Evolutionary conservation across 2,888 invertebrate genomes (phyloP), one percentile per base, ranked within the genome.

Genomic region (Altica lythri): DNA sequence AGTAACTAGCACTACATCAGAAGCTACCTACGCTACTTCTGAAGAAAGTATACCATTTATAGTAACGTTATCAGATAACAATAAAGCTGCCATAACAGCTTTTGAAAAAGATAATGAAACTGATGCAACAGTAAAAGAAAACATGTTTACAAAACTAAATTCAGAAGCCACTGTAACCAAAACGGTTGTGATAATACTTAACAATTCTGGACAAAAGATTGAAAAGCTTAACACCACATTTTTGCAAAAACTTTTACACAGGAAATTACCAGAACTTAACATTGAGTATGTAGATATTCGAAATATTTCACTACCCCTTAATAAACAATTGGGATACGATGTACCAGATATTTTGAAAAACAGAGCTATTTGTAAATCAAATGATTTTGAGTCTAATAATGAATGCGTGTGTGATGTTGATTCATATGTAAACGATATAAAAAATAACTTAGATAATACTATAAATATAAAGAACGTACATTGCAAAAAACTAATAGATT

Each of bases 351-450:
- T 35, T 18, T 30, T 49, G 8, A 40, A 51, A 19, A 29, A 50
- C 19, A 19, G 50, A n/a, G 37, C 38, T 35, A 6, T 42, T 2
- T 72, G 72, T 48, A 59, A 51, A 2, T 56, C 63, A 44, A 45
- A 43, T 1, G 71, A 71, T 38, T 70, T 66, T 53, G 61, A 63
- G 9, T 48, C 58, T 4, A 62, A 60, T 43, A 56, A 64, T 3
- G 61, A 68, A 14, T 72, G 72, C 37, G 57, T 68, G 16, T 72
- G 72, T 56, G 63, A 66, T 44, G 55, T 72, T 2, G 63, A 68
- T 25, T 47, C 49, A 5, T 65, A 68, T 42, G 17, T 64, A 16
- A 19, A 51, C 8, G 32, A 17, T 5, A 27, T 65, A 12, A 29
- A 55, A 32, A 29, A 53, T 4, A 55, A 58, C 14, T 13, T 63